Base-by-base conservation (phyloP, 2,113 vertebrate genomes). In the Athene noctua region DNA sequence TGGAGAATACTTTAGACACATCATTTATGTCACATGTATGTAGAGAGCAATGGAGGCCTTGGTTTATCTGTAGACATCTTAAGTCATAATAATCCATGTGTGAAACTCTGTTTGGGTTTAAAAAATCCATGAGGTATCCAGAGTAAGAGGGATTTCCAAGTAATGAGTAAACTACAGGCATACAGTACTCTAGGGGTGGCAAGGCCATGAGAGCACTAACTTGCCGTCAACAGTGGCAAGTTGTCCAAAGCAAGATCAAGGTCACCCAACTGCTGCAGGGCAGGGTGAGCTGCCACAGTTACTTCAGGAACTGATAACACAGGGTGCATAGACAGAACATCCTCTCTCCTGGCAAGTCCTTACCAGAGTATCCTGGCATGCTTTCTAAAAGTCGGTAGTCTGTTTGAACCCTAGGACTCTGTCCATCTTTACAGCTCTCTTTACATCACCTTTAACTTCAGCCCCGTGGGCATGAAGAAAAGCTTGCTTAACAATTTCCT, bases 221-320 rank as follows among this genome's bases (percentile, higher is more conserved):
- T 84, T 58, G 23, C 18, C 0, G 0, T 59, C 61, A 52, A 17
- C 29, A 55, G 36, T 0, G 6, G 70, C 57, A 63, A 91, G 84
- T 29, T 10, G 55, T 70, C 25, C 80, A 73, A 73, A 88, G 40
- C 7, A 51, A 78, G 86, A 11, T 32, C 52, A 32, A 89, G 91
- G 84, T 92, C 61, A 96, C 58, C 21, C 73, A 55, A 7, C 15
- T 26, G 40, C 38, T 61, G 52, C 68, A 63, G 80, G 55, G 70
- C 77, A 79, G 80, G 47, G 40, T 19, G 51, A 90, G 32, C 65
- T 19, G 65, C 44, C 52, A 52, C 29, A 27, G 49, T 52, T 27
- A 13, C 30, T 78, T 44, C 0, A 61, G 87, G 70, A 79, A 38
- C 57, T 68, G 93, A 91, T 94, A 95, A 85, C 0, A 10, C 70